Base-by-base conservation (phyloP, 2,797 vertebrate species). In the Anas georgica region DNA sequence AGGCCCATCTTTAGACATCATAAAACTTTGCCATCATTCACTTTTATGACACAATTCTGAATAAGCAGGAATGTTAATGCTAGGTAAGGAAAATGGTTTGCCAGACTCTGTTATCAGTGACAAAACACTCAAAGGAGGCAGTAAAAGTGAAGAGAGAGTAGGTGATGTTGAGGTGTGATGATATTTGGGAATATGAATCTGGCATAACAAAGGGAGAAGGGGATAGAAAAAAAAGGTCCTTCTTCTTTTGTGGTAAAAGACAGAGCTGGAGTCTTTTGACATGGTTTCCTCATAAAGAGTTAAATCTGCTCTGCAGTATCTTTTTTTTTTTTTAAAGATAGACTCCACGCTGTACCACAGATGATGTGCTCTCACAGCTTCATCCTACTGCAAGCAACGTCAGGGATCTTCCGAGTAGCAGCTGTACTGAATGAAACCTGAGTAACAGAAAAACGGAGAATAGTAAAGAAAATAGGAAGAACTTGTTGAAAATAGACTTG, bases 111-210 rank as follows among this genome's bases (percentile, higher is more conserved):
- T 86, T 92, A 58, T 93, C 90, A 70, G 60, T 83, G 85, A 77
- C 25, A 84, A 67, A 94, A 95, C 77, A 60, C 80, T 74, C 5
- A 2, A 63, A 70, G 54, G 50, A 93, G 52, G 73, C 62, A 79
- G 31, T 93, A 93, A 94, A 83, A 90, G 12, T 4, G 3, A 78
- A 72, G 52, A 70, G 60, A 46, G 41, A 17, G 83, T 70, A 86
- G 80, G 93, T 91, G 83, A 91, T 64, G 63, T 12, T 84, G 91
- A 92, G 39, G 85, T 54, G 70, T 86, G 90, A 79, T 88, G 88
- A 79, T 62, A 28, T 72, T 46, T 60, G 67, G 82, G 67, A 92
- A 67, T 46, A 88, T 1, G 17, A 69, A 33, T 66, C 33, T 75
- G 66, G 17, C 52, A 43, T 77, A 62, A 75, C 18, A 58, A 79